Evolutionary conservation across 2,797 vertebrate species (phyloP).

Genomic region (Macrochelys suwanniensis): DNA sequence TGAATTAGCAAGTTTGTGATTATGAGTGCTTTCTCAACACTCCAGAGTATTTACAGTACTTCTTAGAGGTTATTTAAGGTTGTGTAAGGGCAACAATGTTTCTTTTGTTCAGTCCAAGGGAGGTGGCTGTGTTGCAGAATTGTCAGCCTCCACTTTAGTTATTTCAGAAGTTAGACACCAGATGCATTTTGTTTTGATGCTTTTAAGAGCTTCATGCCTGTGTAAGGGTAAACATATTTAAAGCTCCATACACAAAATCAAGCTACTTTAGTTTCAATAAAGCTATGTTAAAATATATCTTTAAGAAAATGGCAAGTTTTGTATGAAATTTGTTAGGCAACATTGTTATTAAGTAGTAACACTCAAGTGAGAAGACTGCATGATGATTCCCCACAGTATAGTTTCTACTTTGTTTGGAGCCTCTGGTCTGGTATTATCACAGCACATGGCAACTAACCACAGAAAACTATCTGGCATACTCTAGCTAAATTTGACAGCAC

Average conservation of each 20-base stretch:
- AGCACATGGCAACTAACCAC: neutral
- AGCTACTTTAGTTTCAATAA: neutral
- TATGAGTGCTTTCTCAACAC: neutral
- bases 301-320: neutral
- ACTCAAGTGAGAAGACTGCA: too few relatives aligned
- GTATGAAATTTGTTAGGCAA: neutral
- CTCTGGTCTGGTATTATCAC: neutral
- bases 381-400: neutral
- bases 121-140: neutral
- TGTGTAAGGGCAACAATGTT: neutral
- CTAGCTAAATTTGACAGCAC: neutral
- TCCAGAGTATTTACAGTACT: neutral
- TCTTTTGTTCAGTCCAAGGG: neutral
- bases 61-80: neutral
- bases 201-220: neutral
- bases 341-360: neutral
- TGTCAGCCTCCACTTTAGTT: fast-evolving
- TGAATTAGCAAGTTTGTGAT: neutral
- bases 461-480: neutral
- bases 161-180: neutral
- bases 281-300: neutral
- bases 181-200: neutral
- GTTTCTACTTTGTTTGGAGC: neutral
- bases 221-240: neutral
- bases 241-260: neutral